Evolutionary conservation across 2,797 vertebrate species (phyloP).

Genomic region (Eidolon dupreanum): DNA sequence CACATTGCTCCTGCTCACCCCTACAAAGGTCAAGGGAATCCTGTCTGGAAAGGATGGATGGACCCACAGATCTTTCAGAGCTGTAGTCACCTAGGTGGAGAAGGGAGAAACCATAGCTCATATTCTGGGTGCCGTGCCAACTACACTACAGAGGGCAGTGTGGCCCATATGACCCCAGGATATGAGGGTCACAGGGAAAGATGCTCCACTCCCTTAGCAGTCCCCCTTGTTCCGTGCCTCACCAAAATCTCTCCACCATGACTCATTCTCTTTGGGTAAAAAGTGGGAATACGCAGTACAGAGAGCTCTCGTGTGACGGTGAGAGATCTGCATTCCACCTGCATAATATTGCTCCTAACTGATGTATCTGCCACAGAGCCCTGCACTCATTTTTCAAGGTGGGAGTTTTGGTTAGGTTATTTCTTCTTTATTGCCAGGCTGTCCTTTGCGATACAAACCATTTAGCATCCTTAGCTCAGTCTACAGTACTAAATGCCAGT

Average conservation of each 20-base stretch:
- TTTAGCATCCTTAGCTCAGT: neutral
- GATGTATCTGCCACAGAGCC: neutral
- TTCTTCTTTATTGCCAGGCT: neutral
- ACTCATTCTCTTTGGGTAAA: neutral
- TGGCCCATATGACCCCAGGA: neutral
- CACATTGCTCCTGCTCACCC: neutral
- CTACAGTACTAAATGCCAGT: neutral
- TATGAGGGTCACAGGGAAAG: neutral
- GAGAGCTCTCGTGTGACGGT: neutral
- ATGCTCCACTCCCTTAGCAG: neutral
- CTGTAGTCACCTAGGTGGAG: neutral
- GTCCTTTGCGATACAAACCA: neutral
- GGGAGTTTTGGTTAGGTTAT: neutral
- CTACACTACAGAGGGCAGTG: fast-evolving
- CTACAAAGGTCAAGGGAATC: neutral
- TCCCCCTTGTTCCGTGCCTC: neutral
- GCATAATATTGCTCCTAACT: fast-evolving
- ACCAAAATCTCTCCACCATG: neutral
- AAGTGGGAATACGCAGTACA: too few species aligned
- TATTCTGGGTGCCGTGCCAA: fast-evolving
- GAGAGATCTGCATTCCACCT: neutral
- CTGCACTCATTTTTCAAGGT: neutral
- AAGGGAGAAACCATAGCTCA: neutral
- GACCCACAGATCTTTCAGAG: neutral
- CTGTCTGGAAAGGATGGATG: neutral